Percentiles rank a stretch among this genome's conserved stretches.
Evolutionary conservation across 2,113 vertebrate genomes (phyloP).

Genomic region (Felis chaus): DNA sequence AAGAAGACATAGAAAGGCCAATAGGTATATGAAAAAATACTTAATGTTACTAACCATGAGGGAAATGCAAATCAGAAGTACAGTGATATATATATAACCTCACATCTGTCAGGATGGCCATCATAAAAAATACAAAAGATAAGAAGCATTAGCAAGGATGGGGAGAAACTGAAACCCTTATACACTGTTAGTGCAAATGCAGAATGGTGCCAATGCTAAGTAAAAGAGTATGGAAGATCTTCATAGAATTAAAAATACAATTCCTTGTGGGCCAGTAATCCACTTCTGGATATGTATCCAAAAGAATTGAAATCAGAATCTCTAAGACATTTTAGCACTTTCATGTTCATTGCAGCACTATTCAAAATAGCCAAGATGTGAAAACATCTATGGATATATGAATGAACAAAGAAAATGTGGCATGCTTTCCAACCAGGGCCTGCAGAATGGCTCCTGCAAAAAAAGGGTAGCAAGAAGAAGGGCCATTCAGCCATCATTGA

Average conservation of each 20-base stretch:
- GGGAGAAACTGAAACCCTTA: not conserved
- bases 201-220: not conserved
- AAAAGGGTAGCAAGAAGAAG: not conserved
- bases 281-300: not conserved
- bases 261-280: not conserved
- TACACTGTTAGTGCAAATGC: not conserved
- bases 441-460: not conserved
- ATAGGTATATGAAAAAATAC: not conserved
- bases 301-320: not conserved
- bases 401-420: not conserved
- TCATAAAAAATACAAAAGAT: not conserved
- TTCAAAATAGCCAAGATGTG: not conserved
- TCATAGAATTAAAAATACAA: not conserved
- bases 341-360: not conserved
- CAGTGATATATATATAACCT: not conserved
- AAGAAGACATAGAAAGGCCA: not conserved
- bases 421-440: not conserved
- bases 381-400: not conserved
- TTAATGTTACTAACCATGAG: not conserved
- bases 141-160: not conserved
- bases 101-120: not conserved
- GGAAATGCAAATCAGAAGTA: not conserved
- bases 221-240: not conserved
- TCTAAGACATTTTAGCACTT: not conserved
- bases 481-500: not conserved